Conservation (phyloP, 2,113 vertebrate genomes). For the Indicator maculatus region DNA sequence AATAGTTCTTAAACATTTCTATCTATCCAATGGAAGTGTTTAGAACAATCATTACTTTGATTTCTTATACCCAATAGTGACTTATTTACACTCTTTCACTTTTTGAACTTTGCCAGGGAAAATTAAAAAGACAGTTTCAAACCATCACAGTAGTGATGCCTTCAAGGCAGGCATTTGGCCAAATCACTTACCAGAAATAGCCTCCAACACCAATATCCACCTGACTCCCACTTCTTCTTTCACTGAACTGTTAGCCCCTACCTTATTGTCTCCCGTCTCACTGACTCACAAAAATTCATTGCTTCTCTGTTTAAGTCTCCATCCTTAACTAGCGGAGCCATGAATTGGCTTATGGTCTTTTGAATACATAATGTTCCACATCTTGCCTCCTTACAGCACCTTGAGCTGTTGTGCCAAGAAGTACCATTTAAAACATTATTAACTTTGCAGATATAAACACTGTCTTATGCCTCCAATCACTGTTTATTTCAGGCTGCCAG, state of each 20-base stretch:
- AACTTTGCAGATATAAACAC: constrained; percentile 75
- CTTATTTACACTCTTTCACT: no score
- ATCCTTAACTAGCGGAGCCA: constrained; percentile 70
- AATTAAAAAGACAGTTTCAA: no score
- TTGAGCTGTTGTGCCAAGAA: constrained; percentile 72
- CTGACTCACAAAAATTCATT: constrained; percentile 57
- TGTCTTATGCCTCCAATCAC: constrained; percentile 66
- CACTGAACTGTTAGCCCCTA: neutral
- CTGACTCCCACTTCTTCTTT: neutral
- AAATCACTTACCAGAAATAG: neutral
- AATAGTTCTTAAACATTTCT: no score
- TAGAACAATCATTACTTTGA: no score
- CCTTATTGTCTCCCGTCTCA: constrained; percentile 9
- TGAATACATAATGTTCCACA: constrained; percentile 61
- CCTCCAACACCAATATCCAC: neutral
- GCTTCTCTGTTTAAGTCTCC: constrained; percentile 65
- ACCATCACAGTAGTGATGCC: no score
- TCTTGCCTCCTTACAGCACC: constrained; percentile 48
- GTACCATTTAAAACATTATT: constrained; percentile 78
- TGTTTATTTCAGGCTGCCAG: constrained; percentile 76
- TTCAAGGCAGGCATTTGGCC: neutral
- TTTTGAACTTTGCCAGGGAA: no score
- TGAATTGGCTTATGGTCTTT: constrained; percentile 71
- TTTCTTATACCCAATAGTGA: no score
- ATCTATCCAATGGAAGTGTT: no score